Base-by-base conservation (phyloP, 2,113 vertebrate species). In the Poeciliopsis prolifica region DNA sequence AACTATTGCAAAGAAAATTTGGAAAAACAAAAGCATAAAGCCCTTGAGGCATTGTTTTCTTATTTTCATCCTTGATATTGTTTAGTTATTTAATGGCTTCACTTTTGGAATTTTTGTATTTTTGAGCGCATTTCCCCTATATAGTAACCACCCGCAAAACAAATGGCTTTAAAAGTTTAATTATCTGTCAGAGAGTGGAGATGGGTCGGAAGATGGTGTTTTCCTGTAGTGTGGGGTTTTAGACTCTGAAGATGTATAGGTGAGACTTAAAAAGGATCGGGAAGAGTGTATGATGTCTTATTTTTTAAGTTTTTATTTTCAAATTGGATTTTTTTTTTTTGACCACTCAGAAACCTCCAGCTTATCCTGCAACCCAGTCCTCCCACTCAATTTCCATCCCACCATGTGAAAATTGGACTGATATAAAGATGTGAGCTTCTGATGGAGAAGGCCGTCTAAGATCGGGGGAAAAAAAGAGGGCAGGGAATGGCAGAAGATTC, bases 281-380 rank as follows among this genome's bases (percentile, higher is more conserved):
- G 61, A 72, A 31, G 79, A 76, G 37, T 19, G 61, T 73, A 30
- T 26, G 8, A 70, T 60, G 54, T 71, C 69, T 30, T 22, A 66
- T 75, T 82, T 60, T 19, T 19, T 17, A 7, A 13, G 29, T 31
- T 15, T 80, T 67, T 88, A 82, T 70, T 76, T 78, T 68, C 80
- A 88, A 91, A 94, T 93, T 91, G 86, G 84, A 92, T 93, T 93
- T 93, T 93, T 93, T 92, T 35, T 93, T 35, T 93, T 86, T 87
- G 90, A 91, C 91, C 88, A 86, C 85, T 87, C 74, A 42, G 80
- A 90, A 87, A 88, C 89, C 90, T 91, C 88, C 87, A 87, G 93
- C 91, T 94, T 93, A 94, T 91, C 89, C 90, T n/a, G 75, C 89
- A 86, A 85, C 77, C 88, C 91, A 84, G 84, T 85, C 82, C 90